These are phyloP conservation scores for Cheiracanthium punctorium DNA, from an alignment of 2,888 invertebrate species.

Conservation along the genomic window DNA sequence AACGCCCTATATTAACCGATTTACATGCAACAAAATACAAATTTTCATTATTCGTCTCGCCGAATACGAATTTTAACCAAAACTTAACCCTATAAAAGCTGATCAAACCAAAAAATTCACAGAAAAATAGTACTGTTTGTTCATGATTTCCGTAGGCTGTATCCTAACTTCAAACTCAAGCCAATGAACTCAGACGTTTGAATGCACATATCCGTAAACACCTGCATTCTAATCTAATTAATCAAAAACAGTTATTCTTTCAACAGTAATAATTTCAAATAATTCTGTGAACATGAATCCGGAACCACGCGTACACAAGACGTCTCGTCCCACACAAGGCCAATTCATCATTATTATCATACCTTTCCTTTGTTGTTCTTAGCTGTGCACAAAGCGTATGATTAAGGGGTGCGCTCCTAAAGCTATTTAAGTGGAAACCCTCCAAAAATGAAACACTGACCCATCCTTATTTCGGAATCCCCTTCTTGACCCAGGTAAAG, in stretches of 20 bases:
- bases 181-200: no score
- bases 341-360: constrained; percentile 15
- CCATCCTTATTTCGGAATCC: neutral
- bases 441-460: neutral
- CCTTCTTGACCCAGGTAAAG: neutral
- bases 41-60: no score
- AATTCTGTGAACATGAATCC: neutral
- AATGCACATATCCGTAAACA: no score
- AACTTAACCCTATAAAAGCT: no score
- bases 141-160: no score
- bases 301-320: neutral
- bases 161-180: no score
- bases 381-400: neutral
- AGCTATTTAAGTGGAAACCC: constrained; percentile 3
- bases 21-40: no score
- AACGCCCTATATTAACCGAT: no score
- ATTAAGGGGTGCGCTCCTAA: neutral
- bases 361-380: neutral
- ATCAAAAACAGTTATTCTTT: neutral
- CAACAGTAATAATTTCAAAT: neutral
- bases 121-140: no score
- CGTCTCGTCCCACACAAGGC: neutral
- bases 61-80: no score
- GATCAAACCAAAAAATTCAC: no score
- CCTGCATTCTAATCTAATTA: neutral